These are phyloP conservation scores for Actenoides lindsayi DNA, from an alignment of 2,113 vertebrate genomes.

Conservation along the genomic window DNA sequence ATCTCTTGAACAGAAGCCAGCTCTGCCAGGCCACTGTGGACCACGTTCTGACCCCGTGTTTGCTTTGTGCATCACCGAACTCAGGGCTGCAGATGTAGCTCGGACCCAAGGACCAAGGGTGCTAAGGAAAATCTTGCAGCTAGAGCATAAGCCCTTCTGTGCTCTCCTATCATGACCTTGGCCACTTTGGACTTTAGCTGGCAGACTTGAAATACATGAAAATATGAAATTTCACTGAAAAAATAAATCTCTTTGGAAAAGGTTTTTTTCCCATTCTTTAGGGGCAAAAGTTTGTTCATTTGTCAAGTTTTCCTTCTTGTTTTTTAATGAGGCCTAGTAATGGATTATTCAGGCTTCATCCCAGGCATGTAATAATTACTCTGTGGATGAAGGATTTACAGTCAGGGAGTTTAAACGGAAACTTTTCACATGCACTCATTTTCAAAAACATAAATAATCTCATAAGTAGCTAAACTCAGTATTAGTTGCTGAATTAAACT, in stretches of 20 bases:
- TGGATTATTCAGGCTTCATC: neutral
- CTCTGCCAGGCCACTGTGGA: rapidly evolving
- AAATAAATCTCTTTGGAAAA: neutral
- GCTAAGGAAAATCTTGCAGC: neutral
- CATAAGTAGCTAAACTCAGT: neutral
- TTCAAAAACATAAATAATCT: slow-evolving; percentile 39
- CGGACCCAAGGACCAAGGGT: rapidly evolving
- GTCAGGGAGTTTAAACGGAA: neutral
- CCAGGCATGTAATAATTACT: neutral
- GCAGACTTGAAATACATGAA: neutral
- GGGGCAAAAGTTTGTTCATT: neutral
- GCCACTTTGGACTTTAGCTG: neutral
- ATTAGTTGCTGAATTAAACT: neutral
- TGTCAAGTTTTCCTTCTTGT: neutral
- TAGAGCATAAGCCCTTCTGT: neutral
- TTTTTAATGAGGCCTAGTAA: neutral
- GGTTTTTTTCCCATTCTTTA: neutral
- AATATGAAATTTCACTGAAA: neutral
- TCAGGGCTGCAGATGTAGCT: neutral
- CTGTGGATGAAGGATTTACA: neutral
- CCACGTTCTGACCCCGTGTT: rapidly evolving
- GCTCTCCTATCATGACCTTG: neutral
- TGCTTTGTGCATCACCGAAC: neutral
- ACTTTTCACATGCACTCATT: neutral
- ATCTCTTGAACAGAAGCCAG: neutral